These are phyloP conservation scores for Petrocephalus microphthalmus DNA, from an alignment of 2,113 vertebrate genomes.

Conservation along the genomic window DNA sequence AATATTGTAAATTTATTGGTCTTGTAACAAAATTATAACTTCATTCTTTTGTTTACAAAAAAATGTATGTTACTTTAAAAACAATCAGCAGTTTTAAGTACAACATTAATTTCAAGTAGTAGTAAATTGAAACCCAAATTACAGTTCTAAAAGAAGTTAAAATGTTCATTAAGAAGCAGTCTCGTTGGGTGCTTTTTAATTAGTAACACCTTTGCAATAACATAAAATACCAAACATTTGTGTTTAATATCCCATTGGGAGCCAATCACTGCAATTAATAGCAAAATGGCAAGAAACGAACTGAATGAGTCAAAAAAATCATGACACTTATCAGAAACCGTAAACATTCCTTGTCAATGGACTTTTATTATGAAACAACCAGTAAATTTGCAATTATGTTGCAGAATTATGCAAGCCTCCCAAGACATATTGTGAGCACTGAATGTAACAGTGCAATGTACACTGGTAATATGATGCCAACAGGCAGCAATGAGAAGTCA, in stretches of 20 bases:
- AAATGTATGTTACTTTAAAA: neutral
- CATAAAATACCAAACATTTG: neutral
- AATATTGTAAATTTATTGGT: neutral
- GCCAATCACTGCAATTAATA: neutral
- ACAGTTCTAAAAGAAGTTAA: neutral
- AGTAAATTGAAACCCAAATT: neutral
- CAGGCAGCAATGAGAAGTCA: neutral
- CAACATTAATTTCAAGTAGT: neutral
- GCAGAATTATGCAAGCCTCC: neutral
- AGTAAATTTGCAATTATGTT: neutral
- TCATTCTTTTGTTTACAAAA: neutral
- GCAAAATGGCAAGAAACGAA: neutral
- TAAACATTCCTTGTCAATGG: neutral
- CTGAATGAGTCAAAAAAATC: neutral
- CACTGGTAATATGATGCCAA: neutral
- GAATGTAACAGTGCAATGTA: neutral
- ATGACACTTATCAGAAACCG: neutral
- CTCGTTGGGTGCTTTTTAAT: neutral
- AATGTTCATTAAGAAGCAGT: neutral
- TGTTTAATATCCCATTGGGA: neutral
- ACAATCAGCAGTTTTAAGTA: neutral
- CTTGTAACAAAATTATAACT: neutral
- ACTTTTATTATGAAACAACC: neutral
- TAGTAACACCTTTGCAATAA: neutral
- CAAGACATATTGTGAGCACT: neutral